Conservation (phyloP, 2,797 vertebrate genomes). For the Hippocampus kuda region DNA sequence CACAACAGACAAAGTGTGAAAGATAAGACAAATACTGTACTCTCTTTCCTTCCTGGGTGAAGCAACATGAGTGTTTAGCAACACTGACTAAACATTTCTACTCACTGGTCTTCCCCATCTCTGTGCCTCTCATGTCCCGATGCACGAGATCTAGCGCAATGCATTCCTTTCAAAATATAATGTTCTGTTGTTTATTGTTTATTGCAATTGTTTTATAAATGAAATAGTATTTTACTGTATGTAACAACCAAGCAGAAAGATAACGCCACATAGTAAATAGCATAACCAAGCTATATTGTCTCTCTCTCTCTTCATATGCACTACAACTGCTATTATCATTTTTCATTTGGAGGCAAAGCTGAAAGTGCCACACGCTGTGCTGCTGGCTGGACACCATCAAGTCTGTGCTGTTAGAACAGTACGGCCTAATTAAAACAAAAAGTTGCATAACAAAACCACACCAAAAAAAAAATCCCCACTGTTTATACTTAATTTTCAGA, state of each 20-base stretch:
- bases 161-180: background rate
- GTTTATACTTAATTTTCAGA: background rate
- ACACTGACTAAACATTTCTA: background rate
- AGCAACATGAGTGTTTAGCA: background rate
- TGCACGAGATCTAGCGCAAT: background rate
- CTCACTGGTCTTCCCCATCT: background rate
- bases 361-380: constrained; percentile 17
- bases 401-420: constrained; percentile 47
- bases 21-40: background rate
- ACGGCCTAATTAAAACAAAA: background rate
- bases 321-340: constrained; percentile 13
- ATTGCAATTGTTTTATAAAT: background rate
- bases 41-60: constrained; percentile 5
- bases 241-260: background rate
- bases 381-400: constrained; percentile 45
- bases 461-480: background rate
- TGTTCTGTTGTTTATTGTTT: background rate
- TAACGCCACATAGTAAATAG: background rate
- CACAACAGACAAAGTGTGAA: background rate
- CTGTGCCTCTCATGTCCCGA: background rate
- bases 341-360: constrained; percentile 23
- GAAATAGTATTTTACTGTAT: background rate
- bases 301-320: background rate
- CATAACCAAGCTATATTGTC: background rate
- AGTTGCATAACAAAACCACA: background rate